These are phyloP conservation scores for Antheraea yamamai DNA, from an alignment of 2,888 invertebrate genomes.

Conservation along the genomic window DNA sequence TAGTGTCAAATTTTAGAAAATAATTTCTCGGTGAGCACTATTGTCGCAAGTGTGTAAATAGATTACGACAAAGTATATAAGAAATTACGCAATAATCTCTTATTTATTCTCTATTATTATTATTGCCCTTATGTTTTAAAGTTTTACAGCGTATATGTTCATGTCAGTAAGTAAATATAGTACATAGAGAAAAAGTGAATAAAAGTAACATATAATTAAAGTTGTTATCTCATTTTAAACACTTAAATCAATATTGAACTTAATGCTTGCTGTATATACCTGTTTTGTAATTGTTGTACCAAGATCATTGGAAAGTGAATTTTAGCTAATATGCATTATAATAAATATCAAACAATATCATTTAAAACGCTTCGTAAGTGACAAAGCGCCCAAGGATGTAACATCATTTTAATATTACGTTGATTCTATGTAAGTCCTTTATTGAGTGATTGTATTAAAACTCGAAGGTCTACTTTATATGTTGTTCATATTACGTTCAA, in stretches of 20 bases:
- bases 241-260: constrained; percentile 21
- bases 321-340: constrained; percentile 24
- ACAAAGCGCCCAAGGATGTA: no score
- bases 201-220: constrained; percentile 9
- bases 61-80: background rate
- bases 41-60: background rate
- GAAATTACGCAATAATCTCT: constrained; percentile 1
- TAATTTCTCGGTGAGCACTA: background rate
- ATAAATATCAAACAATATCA: background rate
- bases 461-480: background rate
- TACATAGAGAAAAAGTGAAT: constrained; percentile 4
- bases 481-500: background rate
- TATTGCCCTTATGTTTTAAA: constrained; percentile 18
- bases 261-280: constrained; percentile 9
- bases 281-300: constrained; percentile 15
- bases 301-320: constrained; percentile 21
- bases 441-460: background rate
- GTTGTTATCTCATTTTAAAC: constrained; percentile 15
- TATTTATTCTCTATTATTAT: background rate
- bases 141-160: background rate
- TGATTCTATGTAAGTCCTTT: background rate
- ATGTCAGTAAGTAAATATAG: background rate
- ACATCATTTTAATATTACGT: background rate
- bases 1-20: background rate
- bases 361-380: background rate